phyloP scores from a whole-genome alignment of 2,113 vertebrate genomes.

The Uria lomvia region DNA sequence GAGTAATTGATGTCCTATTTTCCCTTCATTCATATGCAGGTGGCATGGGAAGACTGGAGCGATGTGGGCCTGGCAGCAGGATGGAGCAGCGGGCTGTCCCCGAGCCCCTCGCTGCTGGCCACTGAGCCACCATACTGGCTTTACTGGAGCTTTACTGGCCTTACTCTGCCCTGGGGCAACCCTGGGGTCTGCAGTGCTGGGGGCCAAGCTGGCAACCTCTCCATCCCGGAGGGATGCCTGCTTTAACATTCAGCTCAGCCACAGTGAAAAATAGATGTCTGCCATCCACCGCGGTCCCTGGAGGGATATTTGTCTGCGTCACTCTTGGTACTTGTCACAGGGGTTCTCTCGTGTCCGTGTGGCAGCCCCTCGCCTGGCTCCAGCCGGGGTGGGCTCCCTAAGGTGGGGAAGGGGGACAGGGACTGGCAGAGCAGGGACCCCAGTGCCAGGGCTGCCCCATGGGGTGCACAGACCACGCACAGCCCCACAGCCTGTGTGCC shows the following conservation, averaged over 20 bases:
- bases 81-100: neutral
- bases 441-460: neutral
- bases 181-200: neutral
- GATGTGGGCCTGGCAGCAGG: rapidly evolving
- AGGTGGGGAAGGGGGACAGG: too few species aligned
- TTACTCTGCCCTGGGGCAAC: neutral
- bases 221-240: rapidly evolving
- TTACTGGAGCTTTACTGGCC: neutral
- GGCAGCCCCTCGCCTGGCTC: neutral
- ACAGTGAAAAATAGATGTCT: neutral
- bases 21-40: constrained; percentile 13
- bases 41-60: neutral
- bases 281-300: neutral
- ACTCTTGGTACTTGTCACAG: neutral
- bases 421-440: rapidly evolving
- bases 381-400: rapidly evolving
- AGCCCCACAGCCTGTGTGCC: rapidly evolving
- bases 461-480: rapidly evolving
- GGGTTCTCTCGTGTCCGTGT: rapidly evolving
- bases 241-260: neutral
- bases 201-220: neutral
- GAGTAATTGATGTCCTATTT: neutral
- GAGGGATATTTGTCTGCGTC: neutral
- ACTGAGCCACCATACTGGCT: rapidly evolving
- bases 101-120: rapidly evolving